Evolutionary conservation across 2,797 vertebrate species (phyloP).

Genomic region (Microchirus variegatus): DNA sequence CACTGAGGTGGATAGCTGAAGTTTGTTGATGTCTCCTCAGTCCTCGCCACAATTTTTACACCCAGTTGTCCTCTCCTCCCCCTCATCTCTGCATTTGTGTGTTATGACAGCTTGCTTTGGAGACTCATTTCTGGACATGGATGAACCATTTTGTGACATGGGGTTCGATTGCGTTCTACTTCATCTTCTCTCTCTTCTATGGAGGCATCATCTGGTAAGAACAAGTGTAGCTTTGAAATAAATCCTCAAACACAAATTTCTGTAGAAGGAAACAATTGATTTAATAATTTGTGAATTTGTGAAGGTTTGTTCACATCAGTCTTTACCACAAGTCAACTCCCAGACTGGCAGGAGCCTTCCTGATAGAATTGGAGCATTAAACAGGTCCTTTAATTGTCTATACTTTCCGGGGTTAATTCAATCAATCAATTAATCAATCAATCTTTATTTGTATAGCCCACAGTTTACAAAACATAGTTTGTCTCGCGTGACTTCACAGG

Average conservation of each 20-base stretch:
- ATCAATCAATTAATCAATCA: too few relatives aligned
- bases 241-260: too few relatives aligned
- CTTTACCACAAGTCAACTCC: slow-evolving; percentile 6
- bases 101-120: slow-evolving; percentile 88
- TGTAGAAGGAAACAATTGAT: too few relatives aligned
- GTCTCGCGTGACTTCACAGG: too few relatives aligned
- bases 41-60: slow-evolving; percentile 27
- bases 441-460: too few relatives aligned
- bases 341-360: slow-evolving; percentile 29
- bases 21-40: slow-evolving; percentile 30
- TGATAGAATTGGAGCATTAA: slow-evolving; percentile 6
- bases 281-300: too few relatives aligned
- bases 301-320: slow-evolving; percentile 4
- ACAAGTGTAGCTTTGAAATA: too few relatives aligned
- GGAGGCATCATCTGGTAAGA: slow-evolving; percentile 97
- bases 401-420: too few relatives aligned
- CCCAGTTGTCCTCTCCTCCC: not conserved
- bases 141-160: slow-evolving; percentile 99
- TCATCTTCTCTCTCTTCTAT: slow-evolving; percentile 98
- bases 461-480: too few relatives aligned
- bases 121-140: slow-evolving; percentile 99
- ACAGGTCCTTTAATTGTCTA: slow-evolving; percentile 9
- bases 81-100: slow-evolving; percentile 28
- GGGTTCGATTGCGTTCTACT: slow-evolving; percentile 98
- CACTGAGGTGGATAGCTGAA: slow-evolving; percentile 18